Evolutionary conservation across 2,113 vertebrate species (phyloP).

Genomic region (Larimichthys crocea): DNA sequence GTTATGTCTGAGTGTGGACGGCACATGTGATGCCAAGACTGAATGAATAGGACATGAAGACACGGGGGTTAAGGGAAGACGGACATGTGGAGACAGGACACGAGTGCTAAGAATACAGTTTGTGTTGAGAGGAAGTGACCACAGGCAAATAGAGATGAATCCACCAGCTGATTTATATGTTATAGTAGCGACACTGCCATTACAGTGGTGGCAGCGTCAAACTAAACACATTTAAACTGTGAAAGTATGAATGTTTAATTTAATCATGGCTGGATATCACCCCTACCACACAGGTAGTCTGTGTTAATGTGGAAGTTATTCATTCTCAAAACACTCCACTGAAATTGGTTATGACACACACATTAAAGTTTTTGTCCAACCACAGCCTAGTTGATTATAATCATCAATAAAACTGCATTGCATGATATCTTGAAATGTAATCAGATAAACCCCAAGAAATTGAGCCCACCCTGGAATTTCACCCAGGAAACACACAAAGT

Average conservation of each 20-base stretch:
- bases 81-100: background rate
- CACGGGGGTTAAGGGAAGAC: constrained; percentile 15
- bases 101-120: background rate
- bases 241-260: no score
- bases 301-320: background rate
- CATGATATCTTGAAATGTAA: background rate
- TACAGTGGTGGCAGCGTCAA: background rate
- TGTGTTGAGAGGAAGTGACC: constrained; percentile 11
- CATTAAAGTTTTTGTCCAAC: background rate
- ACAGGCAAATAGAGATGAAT: constrained; percentile 4
- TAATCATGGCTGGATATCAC: no score
- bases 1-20: constrained; percentile 61
- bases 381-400: background rate
- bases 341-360: background rate
- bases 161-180: background rate
- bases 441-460: background rate
- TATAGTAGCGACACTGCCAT: background rate
- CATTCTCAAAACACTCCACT: no score
- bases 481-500: background rate
- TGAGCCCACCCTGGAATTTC: background rate
- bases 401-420: background rate
- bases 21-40: constrained; percentile 26
- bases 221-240: background rate
- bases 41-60: constrained; percentile 21
- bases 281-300: no score